These are phyloP conservation scores for Eumacrocentrus americanus DNA, from an alignment of 2,888 invertebrate species.

Conservation along the genomic window DNA sequence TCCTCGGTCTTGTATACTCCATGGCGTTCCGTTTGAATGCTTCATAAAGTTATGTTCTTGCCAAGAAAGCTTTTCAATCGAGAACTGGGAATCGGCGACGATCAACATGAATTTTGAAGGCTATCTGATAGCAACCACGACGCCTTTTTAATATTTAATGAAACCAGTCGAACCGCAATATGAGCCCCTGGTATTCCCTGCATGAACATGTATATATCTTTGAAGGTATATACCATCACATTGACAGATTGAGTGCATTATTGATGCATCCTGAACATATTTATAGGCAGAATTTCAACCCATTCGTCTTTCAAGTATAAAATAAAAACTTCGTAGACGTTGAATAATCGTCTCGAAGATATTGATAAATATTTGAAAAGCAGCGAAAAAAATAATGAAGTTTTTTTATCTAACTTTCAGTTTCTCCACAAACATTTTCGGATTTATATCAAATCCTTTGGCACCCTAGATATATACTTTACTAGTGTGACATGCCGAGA, in stretches of 20 bases:
- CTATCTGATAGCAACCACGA: constrained; percentile 51
- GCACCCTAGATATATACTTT: constrained; percentile 16
- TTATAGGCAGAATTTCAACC: constrained; percentile 40
- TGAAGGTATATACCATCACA: constrained; percentile 7
- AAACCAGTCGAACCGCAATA: constrained; percentile 58
- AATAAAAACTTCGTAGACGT: neutral
- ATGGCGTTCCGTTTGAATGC: constrained; percentile 39
- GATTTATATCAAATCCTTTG: constrained; percentile 37
- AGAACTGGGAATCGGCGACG: constrained; percentile 42
- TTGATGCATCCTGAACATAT: constrained; percentile 40
- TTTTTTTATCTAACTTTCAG: neutral
- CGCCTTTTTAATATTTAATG: constrained; percentile 57
- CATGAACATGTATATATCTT: constrained; percentile 11
- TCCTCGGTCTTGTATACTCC: neutral
- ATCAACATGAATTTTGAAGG: constrained; percentile 55
- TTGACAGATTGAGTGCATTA: constrained; percentile 43
- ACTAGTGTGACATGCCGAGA: constrained; percentile 38
- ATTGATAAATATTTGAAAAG: neutral
- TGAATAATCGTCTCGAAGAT: constrained; percentile 10
- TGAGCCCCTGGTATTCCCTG: constrained; percentile 46
- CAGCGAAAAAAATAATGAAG: too few species aligned
- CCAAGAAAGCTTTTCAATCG: constrained; percentile 53
- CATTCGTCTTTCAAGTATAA: constrained; percentile 39
- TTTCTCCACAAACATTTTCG: constrained; percentile 18
- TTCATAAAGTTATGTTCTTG: constrained; percentile 46